Evolutionary conservation across 92 coral and sea anemone species (phyloP), one percentile per base, ranked within the genome.

Genomic region (Porites divaricata): DNA sequence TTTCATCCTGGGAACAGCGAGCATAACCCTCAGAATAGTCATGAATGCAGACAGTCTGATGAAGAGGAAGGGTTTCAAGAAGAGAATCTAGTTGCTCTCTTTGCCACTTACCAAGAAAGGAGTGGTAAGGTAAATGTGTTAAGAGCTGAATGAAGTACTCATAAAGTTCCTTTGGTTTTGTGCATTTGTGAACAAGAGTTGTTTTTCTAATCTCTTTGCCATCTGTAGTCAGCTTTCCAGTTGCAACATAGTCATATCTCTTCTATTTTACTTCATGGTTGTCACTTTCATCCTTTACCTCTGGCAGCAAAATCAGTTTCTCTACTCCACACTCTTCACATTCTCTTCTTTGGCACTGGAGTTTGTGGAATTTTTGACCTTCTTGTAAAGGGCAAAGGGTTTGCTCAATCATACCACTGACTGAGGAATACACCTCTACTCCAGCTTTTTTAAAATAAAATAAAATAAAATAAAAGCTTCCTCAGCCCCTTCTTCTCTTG

Each of bases 41-140:
- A 50, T 79, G 90, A 26, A 86, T 62, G 22, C 81, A 86, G 19
- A 86, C 78, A 25, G 77, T 84, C 35, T 86, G 81, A 9, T 81
- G 75, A 72, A 86, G 76, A 5, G 80, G 69, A 13, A 81, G 83
- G 1, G 23, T 25, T 52, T 74, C 82, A 26, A 87, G 83, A 75
- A 65, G 82, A 7, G 74, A 16, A 19, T 88, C 91, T 75, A 81
- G 76, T 76, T 87, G 90, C 68, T 81, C 53, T n/a, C 78, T 67
- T 15, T 86, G 87, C 72, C 89, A 86, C 1, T 66, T 65, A 26
- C 87, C 87, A 83, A 88, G 81, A 66, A 88, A 88, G 83, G 75
- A 82, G 79, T 88, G 91, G 14, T 81, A 24, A 62, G 87, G 87
- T 12, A 73, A 88, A 56, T 4, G 20, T 1, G 81, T 83, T 19